Base-by-base conservation (phyloP, 1,140 invertebrate species). In the Diplogasteroides magnus region DNA sequence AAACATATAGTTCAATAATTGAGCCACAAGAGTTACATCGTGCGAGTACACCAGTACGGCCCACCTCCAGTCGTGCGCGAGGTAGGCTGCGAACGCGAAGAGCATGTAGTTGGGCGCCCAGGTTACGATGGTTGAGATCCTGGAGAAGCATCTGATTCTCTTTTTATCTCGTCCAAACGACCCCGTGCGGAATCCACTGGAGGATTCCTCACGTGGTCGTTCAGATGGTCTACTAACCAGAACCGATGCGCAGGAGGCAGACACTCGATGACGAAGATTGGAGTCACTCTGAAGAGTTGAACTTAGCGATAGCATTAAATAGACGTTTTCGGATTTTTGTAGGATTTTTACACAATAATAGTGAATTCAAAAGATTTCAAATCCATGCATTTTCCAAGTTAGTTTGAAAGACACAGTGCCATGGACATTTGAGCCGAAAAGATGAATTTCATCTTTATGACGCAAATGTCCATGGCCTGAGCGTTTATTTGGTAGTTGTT, bases 31-130 rank as follows among this genome's bases (percentile, higher is more conserved):
- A 14, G 14, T 61, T 19, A 61, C n/a, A n/a, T n/a, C n/a, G n/a
- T n/a, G n/a, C n/a, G n/a, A n/a, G n/a, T n/a, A n/a, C n/a, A n/a
- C n/a, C 27, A 26, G n/a, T n/a, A 61, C 14, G 15, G 26, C 27
- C 26, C n/a, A 69, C n/a, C 67, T 69, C 69, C 57, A 67, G n/a
- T 67, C 66, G n/a, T 31, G 32, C 27, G 69, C 61, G n/a, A 71
- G 28, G 26, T 62, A 66, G 14, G 60, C 69, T 23, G 61, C 60
- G 2, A 71, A n/a, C 0, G 69, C 69, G 27, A 71, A 71, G n/a
- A 71, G 29, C 69, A 71, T 66, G 48, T 66, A 71, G 57, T 71
- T 71, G 25, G 69, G 69, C 60, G 69, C 69, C 69, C 69, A 71
- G 1, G 69, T 71, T n/a, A 71, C 62, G 28, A 71, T 58, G 0